phyloP scores from a whole-genome alignment of 2,113 vertebrate genomes.

The Ovis canadensis region DNA sequence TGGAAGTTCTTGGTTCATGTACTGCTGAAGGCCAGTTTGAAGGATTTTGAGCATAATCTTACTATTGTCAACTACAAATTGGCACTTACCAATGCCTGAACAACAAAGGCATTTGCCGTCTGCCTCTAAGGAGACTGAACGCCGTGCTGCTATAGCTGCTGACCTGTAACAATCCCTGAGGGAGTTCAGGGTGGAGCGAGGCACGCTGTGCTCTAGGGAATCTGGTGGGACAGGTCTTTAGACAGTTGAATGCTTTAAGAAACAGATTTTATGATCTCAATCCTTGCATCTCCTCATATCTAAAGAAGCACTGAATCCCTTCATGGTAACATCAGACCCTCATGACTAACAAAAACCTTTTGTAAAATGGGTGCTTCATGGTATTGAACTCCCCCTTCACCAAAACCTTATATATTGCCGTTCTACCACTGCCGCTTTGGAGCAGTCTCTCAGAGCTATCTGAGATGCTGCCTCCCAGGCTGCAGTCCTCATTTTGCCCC shows the following conservation, averaged over 20 bases:
- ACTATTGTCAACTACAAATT: not conserved
- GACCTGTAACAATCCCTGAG: not conserved
- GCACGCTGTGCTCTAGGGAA: not conserved
- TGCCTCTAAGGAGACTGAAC: not conserved
- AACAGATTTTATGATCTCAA: not conserved
- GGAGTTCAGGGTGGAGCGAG: not conserved
- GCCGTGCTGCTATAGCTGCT: not conserved
- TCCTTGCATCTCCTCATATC: not conserved
- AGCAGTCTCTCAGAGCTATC: not conserved
- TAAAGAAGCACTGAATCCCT: not conserved
- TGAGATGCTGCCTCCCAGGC: not conserved
- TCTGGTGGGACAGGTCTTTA: not conserved
- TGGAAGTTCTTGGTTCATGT: not conserved
- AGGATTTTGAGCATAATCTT: not conserved
- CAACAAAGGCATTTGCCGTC: not conserved
- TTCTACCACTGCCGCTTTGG: not conserved
- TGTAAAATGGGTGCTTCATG: not conserved
- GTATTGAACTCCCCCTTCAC: not conserved
- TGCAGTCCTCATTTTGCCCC: not conserved
- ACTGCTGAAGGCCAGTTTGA: not conserved
- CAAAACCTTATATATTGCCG: not conserved
- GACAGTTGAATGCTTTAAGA: not conserved
- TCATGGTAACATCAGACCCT: not conserved
- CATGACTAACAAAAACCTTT: not conserved
- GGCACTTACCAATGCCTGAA: not conserved